These are phyloP conservation scores for Apolygus lucorum DNA, from an alignment of 1,140 invertebrate species.

Conservation along the genomic window DNA sequence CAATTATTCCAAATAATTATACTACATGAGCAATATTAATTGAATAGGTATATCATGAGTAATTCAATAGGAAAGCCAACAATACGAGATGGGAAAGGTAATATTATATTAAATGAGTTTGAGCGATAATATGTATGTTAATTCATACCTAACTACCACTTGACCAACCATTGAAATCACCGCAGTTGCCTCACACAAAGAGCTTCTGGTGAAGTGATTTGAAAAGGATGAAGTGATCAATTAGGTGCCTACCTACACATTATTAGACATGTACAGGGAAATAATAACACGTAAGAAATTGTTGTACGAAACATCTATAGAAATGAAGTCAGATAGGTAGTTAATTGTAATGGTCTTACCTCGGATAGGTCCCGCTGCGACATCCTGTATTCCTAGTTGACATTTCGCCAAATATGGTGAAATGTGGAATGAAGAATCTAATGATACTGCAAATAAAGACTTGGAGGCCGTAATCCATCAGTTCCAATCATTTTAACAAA, in stretches of 20 bases:
- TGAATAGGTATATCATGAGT: not conserved
- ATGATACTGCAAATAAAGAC: too few species aligned
- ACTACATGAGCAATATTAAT: not conserved
- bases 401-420: slow-evolving; percentile 20
- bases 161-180: not conserved
- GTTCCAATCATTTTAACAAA: too few species aligned
- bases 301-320: not conserved
- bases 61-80: not conserved
- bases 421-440: slow-evolving; percentile 12
- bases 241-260: too few species aligned
- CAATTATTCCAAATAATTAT: not conserved
- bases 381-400: slow-evolving; percentile 36
- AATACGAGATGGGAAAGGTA: not conserved
- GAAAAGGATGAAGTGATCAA: too few species aligned
- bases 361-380: slow-evolving; percentile 48
- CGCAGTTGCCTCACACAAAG: not conserved
- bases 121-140: not conserved
- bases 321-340: not conserved
- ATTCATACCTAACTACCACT: too few species aligned
- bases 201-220: too few species aligned
- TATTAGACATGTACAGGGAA: too few species aligned
- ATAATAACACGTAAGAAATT: not conserved
- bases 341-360: slow-evolving; percentile 36
- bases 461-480: too few species aligned
- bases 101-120: not conserved